Percentiles rank a stretch among this genome's conserved stretches.
Evolutionary conservation across 2,888 invertebrate genomes (phyloP).

Genomic region (Mythimna vitellina): DNA sequence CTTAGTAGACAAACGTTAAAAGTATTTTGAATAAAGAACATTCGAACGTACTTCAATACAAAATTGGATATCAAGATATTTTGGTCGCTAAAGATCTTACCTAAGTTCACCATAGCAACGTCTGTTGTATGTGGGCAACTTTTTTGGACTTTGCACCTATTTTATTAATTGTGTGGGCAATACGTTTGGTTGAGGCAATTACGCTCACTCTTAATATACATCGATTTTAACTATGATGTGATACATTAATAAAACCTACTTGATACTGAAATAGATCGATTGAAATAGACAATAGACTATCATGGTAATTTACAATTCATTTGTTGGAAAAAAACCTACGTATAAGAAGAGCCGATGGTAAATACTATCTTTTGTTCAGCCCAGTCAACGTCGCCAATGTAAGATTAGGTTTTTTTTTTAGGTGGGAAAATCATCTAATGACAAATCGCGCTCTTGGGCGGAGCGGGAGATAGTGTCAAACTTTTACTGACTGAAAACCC

Average conservation of each 20-base stretch:
- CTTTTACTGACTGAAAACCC: too few relatives aligned
- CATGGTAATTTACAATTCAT: slow-evolving; percentile 7
- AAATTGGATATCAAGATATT: not conserved
- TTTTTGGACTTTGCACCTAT: slow-evolving; percentile 39
- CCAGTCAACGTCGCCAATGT: too few relatives aligned
- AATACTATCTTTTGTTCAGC: too few relatives aligned
- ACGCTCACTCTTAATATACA: slow-evolving; percentile 2
- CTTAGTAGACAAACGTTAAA: slow-evolving; percentile 3
- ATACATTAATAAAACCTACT: slow-evolving; percentile 31
- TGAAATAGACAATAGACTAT: slow-evolving; percentile 28
- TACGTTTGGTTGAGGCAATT: slow-evolving; percentile 36
- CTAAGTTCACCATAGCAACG: slow-evolving; percentile 32
- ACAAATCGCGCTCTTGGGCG: too few relatives aligned
- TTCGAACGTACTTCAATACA: not conserved
- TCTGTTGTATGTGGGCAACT: slow-evolving; percentile 25
- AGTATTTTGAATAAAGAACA: not conserved
- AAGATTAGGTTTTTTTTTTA: not conserved
- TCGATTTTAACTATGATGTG: slow-evolving; percentile 4
- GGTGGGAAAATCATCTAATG: too few relatives aligned
- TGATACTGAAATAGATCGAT: slow-evolving; percentile 27
- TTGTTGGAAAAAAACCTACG: not conserved
- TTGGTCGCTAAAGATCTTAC: not conserved
- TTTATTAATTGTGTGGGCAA: slow-evolving; percentile 48
- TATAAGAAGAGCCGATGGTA: too few relatives aligned
- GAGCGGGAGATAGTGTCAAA: too few relatives aligned